Percentiles rank a stretch among this genome's conserved stretches.
phyloP scores from a whole-genome alignment of 2,888 invertebrate genomes.

The Synergus japonicus region DNA sequence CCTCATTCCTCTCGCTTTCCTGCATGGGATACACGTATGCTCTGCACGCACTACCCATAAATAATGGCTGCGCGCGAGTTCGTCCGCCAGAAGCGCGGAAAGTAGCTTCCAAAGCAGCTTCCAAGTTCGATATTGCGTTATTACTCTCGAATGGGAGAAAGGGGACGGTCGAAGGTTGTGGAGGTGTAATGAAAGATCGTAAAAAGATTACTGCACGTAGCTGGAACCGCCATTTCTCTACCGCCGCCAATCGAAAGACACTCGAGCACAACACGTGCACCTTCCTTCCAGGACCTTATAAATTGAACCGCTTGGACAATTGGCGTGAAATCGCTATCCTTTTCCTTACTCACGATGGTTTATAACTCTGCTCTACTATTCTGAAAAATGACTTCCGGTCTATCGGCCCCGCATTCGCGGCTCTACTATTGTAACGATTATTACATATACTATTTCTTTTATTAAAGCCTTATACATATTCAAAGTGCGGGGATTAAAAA shows the following conservation, averaged over 20 bases:
- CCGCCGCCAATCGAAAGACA: slow-evolving; percentile 49
- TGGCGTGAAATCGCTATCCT: slow-evolving; percentile 32
- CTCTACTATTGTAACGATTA: not conserved
- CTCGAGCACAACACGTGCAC: slow-evolving; percentile 46
- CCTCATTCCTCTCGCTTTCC: slow-evolving; percentile 34
- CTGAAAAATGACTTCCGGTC: not conserved
- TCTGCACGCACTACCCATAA: slow-evolving; percentile 70
- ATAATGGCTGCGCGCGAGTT: slow-evolving; percentile 62
- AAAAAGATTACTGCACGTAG: slow-evolving; percentile 70
- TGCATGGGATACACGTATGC: slow-evolving; percentile 65
- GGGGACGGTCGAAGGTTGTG: slow-evolving; percentile 40
- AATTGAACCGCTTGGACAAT: slow-evolving; percentile 27
- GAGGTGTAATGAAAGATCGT: slow-evolving; percentile 67
- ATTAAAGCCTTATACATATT: too few species aligned
- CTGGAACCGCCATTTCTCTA: slow-evolving; percentile 56
- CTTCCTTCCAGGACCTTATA: slow-evolving; percentile 39
- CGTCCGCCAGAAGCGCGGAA: slow-evolving; percentile 57
- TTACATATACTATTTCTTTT: not conserved
- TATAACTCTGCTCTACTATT: slow-evolving; percentile 2
- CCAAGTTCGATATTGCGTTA: slow-evolving; percentile 71
- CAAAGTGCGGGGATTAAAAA: too few species aligned
- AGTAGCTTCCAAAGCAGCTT: slow-evolving; percentile 68
- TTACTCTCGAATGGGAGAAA: slow-evolving; percentile 60
- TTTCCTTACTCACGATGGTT: not conserved
- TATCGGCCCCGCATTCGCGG: not conserved